phyloP scores from a whole-genome alignment of 2,113 vertebrate species.

The Ailuropoda melanoleuca region DNA sequence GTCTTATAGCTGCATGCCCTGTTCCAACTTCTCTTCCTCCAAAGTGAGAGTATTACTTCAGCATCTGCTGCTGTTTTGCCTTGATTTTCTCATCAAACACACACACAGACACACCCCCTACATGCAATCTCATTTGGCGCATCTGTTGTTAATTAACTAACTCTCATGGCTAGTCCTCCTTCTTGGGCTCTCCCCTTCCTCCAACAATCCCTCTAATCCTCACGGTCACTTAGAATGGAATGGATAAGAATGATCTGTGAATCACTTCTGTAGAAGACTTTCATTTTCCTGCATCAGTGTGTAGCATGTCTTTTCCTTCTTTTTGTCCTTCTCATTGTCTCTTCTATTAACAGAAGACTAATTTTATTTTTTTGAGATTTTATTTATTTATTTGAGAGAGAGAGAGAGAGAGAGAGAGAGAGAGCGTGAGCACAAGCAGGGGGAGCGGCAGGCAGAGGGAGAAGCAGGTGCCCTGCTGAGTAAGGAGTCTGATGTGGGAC shows the following conservation, averaged over 20 bases:
- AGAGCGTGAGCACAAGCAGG: neutral
- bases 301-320: neutral
- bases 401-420: neutral
- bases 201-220: neutral
- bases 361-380: neutral
- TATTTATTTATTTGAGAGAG: neutral
- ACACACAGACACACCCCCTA: neutral
- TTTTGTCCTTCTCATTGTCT: neutral
- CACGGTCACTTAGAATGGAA: conserved; percentile 11
- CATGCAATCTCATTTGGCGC: neutral
- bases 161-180: neutral
- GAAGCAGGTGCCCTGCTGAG: neutral
- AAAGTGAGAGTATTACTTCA: conserved; percentile 19
- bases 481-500: neutral
- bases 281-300: neutral
- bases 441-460: neutral
- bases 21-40: neutral
- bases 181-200: neutral
- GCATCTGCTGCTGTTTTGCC: conserved; percentile 30
- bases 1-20: conserved; percentile 14
- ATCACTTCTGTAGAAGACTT: conserved; percentile 7
- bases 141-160: conserved; percentile 35
- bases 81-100: conserved; percentile 10
- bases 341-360: neutral
- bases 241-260: conserved; percentile 12